Percentiles rank a stretch among this genome's conserved stretches.
Conservation (phyloP, 2,113 vertebrate species). For the Tragelaphus scriptus region DNA sequence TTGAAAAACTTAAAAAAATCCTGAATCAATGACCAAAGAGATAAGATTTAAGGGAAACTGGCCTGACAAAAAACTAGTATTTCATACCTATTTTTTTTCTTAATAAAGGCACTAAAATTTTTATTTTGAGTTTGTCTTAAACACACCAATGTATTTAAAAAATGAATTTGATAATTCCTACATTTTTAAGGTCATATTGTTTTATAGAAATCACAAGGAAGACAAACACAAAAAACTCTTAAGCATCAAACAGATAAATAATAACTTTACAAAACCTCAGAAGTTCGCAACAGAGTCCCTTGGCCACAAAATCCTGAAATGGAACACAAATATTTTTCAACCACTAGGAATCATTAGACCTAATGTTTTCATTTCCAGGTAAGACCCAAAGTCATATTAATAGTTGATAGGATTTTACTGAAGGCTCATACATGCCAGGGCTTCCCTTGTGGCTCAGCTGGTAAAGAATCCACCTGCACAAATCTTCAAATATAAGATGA, state of each 20-base stretch:
- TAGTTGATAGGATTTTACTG: neutral
- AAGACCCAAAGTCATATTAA: neutral
- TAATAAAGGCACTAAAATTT: slow-evolving; percentile 13
- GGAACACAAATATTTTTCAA: neutral
- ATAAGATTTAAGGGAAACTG: neutral
- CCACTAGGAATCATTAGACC: neutral
- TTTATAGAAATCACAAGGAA: neutral
- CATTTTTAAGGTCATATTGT: neutral
- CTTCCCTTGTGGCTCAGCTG: neutral
- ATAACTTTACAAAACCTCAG: slow-evolving; percentile 2
- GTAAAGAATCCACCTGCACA: neutral
- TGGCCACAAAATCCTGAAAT: neutral
- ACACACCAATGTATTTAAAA: slow-evolving; percentile 52
- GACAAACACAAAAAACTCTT: neutral
- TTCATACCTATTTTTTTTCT: neutral
- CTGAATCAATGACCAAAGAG: slow-evolving; percentile 11
- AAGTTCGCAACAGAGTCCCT: neutral
- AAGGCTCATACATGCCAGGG: neutral
- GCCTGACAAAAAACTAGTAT: neutral
- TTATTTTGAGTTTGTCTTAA: slow-evolving; percentile 58
- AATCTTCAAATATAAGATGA: no score
- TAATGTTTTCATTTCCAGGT: slow-evolving; percentile 12
- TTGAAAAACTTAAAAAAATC: neutral
- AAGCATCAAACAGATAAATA: neutral
- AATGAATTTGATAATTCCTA: slow-evolving; percentile 42